Evolutionary conservation across 2,113 vertebrate genomes (phyloP).

Genomic region (Solenodon paradoxus): DNA sequence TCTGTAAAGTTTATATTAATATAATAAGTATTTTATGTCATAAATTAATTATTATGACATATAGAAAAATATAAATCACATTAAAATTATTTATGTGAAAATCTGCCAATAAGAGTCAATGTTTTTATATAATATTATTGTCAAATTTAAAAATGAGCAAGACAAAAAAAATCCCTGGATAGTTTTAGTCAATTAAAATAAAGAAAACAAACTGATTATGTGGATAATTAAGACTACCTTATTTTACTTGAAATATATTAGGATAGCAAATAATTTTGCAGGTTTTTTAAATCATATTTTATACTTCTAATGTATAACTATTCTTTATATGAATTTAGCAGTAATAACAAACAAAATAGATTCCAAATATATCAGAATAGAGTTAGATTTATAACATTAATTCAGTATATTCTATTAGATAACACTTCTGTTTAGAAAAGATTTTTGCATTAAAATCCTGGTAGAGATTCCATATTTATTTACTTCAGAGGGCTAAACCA

Average conservation of each 20-base stretch:
- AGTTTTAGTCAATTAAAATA: conserved; percentile 5
- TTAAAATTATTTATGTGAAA: background rate
- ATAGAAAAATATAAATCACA: background rate
- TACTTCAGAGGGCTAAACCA: conserved; percentile 46
- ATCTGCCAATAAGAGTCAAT: background rate
- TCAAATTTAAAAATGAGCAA: background rate
- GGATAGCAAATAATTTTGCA: background rate
- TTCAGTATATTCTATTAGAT: conserved; percentile 2
- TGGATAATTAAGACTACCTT: conserved; percentile 4
- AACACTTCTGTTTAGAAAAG: too few species aligned
- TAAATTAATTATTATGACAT: background rate
- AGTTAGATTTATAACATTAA: conserved; percentile 48
- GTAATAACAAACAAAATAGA: background rate
- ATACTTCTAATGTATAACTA: background rate
- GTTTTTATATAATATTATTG: background rate
- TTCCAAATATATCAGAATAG: conserved; percentile 10
- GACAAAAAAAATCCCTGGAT: background rate
- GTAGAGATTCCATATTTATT: conserved; percentile 49
- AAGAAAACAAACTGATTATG: background rate
- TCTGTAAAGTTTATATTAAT: background rate
- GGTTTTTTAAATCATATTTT: background rate
- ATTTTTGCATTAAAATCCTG: conserved; percentile 39
- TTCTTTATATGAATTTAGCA: background rate
- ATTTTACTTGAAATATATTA: conserved; percentile 21
- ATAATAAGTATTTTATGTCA: background rate